Conservation (phyloP, 1,140 invertebrate species). For the Cecropterus lyciades region DNA sequence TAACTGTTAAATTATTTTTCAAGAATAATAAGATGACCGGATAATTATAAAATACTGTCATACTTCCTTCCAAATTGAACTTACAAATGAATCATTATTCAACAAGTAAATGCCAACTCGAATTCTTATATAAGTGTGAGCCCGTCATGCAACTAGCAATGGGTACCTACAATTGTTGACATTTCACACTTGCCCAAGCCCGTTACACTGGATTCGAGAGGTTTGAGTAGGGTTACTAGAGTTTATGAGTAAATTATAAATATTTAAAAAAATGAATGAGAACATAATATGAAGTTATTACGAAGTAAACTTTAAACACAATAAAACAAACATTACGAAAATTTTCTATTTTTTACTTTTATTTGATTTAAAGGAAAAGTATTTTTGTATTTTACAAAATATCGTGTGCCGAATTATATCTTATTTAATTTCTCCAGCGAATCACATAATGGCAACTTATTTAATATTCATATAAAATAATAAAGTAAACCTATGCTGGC, state of each 20-base stretch:
- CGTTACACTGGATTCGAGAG: slow-evolving; percentile 47
- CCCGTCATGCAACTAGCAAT: slow-evolving; percentile 36
- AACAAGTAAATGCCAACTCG: slow-evolving; percentile 24
- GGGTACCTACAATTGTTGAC: slow-evolving; percentile 54
- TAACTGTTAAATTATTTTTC: too few species aligned
- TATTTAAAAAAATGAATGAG: background rate
- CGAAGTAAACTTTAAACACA: too few species aligned
- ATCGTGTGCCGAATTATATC: too few species aligned
- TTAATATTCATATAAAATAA: background rate
- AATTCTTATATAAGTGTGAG: slow-evolving; percentile 30
- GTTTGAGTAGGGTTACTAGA: slow-evolving; percentile 9
- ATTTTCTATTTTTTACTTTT: too few species aligned
- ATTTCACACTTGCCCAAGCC: slow-evolving; percentile 55
- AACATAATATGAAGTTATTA: background rate
- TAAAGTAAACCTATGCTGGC: background rate
- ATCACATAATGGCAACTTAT: background rate
- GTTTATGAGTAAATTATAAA: background rate
- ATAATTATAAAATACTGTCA: background rate
- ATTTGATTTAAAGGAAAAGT: too few species aligned
- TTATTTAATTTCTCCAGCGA: too few species aligned
- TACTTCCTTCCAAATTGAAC: slow-evolving; percentile 25
- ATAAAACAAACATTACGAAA: too few species aligned
- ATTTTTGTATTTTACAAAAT: too few species aligned
- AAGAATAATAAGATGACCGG: too few species aligned
- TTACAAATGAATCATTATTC: slow-evolving; percentile 8